phyloP scores from a whole-genome alignment of 2,797 vertebrate species.

The Argyrosomus regius region DNA sequence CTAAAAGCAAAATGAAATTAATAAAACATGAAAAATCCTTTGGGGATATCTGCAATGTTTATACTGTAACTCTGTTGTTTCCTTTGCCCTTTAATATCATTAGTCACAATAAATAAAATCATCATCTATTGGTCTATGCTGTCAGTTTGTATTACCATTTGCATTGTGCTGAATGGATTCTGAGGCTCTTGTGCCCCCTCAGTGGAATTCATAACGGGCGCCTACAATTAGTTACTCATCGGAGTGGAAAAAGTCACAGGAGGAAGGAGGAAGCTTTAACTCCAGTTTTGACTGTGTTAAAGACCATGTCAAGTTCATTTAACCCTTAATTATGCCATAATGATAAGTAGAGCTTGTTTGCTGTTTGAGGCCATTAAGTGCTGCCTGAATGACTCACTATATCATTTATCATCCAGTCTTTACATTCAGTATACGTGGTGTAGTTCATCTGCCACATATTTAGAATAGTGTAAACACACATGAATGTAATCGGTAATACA shows the following conservation, averaged over 20 bases:
- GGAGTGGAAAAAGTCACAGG: slow-evolving; percentile 42
- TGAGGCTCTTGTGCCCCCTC: slow-evolving; percentile 16
- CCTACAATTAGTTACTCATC: slow-evolving; percentile 67
- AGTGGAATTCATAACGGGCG: slow-evolving; percentile 41
- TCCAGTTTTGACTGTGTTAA: slow-evolving; percentile 24
- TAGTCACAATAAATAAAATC: slow-evolving; percentile 32
- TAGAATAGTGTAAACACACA: neutral
- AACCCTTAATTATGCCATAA: slow-evolving; percentile 33
- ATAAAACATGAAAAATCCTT: neutral
- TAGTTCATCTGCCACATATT: neutral
- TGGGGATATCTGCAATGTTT: neutral
- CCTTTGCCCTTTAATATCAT: slow-evolving; percentile 40
- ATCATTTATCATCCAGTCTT: neutral
- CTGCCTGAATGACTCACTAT: slow-evolving; percentile 16
- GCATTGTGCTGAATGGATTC: slow-evolving; percentile 36
- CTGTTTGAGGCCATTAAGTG: slow-evolving; percentile 20
- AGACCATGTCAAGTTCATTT: slow-evolving; percentile 31
- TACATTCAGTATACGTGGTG: neutral
- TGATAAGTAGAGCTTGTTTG: slow-evolving; percentile 15
- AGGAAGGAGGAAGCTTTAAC: slow-evolving; percentile 26
- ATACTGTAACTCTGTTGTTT: neutral
- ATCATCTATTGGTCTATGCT: slow-evolving; percentile 26
- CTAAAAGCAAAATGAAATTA: neutral
- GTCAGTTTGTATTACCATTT: slow-evolving; percentile 31
- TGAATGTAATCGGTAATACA: neutral